Percentiles rank a stretch among this genome's conserved stretches.
phyloP scores from a whole-genome alignment of 2,888 invertebrate genomes.

The Caenorhabditis virilis region DNA sequence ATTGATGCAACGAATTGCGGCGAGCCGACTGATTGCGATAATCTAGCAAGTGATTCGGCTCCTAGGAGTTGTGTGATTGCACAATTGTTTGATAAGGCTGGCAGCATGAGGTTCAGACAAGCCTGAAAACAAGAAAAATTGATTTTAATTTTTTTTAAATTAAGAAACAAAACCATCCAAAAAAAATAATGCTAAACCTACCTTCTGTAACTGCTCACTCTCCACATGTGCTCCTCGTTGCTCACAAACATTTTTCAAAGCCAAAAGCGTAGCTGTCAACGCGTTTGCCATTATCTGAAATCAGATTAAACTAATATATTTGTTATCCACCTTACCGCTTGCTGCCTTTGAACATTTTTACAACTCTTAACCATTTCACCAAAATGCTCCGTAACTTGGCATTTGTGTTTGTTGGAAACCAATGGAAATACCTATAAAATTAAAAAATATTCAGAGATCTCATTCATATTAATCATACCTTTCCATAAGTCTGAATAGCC shows the following conservation, averaged over 20 bases:
- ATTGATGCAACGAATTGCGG: constrained; percentile 83
- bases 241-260: constrained; percentile 75
- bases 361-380: constrained; percentile 80
- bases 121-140: too few relatives aligned
- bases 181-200: constrained; percentile 21
- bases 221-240: constrained; percentile 46
- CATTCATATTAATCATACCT: too few relatives aligned
- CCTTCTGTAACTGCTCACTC: constrained; percentile 52
- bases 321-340: constrained; percentile 26
- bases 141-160: too few relatives aligned
- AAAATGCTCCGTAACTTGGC: constrained; percentile 94
- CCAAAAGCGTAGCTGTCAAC: constrained; percentile 87
- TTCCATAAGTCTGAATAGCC: constrained; percentile 87
- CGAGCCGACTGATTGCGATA: constrained; percentile 87
- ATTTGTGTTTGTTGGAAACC: constrained; percentile 91
- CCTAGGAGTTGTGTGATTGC: constrained; percentile 85
- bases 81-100: constrained; percentile 73
- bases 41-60: constrained; percentile 89
- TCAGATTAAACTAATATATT: background rate
- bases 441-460: too few relatives aligned
- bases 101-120: constrained; percentile 70
- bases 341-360: constrained; percentile 42
- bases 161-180: too few relatives aligned
- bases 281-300: constrained; percentile 82
- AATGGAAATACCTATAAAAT: constrained; percentile 93